These are phyloP conservation scores for Semnornis frantzii DNA, from an alignment of 2,113 vertebrate genomes.

Conservation along the genomic window DNA sequence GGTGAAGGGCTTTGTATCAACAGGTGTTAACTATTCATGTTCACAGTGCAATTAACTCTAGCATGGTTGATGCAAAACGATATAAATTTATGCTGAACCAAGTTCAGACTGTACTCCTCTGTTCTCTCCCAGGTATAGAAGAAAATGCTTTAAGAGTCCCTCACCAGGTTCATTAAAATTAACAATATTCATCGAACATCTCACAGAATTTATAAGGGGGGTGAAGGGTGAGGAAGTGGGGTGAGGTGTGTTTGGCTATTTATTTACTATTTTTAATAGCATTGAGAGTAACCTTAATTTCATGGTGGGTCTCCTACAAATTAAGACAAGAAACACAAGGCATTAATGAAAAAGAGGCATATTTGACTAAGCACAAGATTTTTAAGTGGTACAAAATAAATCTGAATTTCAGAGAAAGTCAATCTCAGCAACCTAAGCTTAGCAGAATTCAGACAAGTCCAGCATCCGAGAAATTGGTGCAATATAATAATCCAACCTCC, in stretches of 20 bases:
- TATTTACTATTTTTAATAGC: not conserved
- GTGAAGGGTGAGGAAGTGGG: not conserved
- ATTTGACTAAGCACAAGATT: not conserved
- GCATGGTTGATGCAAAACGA: not conserved
- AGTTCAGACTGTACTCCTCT: not conserved
- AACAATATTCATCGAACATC: not conserved
- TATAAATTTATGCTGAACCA: not conserved
- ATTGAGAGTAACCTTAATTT: not conserved
- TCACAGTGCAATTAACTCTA: not conserved
- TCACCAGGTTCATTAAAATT: not conserved
- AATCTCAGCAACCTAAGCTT: not conserved
- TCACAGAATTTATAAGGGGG: not conserved
- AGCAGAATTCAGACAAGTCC: not conserved
- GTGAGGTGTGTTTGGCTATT: accelerated
- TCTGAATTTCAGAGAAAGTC: not conserved
- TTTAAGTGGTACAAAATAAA: not conserved
- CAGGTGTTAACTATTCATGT: not conserved
- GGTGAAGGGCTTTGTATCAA: not conserved
- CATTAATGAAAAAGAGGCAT: not conserved
- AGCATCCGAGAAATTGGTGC: not conserved
- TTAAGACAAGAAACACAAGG: not conserved
- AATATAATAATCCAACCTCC: not conserved
- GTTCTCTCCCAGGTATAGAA: not conserved
- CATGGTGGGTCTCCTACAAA: not conserved
- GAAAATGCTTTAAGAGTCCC: not conserved